Conservation (phyloP, 1,140 invertebrate genomes). For the Cydia splendana region DNA sequence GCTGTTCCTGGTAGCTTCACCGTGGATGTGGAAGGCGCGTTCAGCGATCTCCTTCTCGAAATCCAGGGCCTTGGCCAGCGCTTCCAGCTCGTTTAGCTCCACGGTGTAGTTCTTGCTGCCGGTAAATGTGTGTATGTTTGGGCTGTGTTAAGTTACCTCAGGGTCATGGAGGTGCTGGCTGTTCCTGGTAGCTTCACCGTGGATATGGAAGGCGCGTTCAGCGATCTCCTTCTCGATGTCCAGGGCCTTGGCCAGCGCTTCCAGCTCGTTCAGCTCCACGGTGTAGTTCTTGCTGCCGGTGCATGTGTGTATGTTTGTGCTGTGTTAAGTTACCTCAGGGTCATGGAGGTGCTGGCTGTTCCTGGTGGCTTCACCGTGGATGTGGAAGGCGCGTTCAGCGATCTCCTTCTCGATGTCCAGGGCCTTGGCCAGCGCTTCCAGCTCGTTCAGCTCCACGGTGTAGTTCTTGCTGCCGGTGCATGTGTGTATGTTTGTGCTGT, state of each 20-base stretch:
- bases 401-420: conserved; percentile 88
- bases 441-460: conserved; percentile 67
- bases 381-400: conserved; percentile 83
- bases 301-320: neutral
- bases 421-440: conserved; percentile 86
- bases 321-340: conserved; percentile 78
- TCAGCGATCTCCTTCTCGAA: conserved; percentile 85
- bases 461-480: conserved; percentile 44
- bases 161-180: conserved; percentile 81
- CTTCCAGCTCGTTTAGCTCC: conserved; percentile 82
- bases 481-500: too few relatives aligned
- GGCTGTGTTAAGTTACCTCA: conserved; percentile 70
- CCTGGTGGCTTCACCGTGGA: conserved; percentile 82
- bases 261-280: conserved; percentile 81
- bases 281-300: conserved; percentile 53
- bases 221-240: conserved; percentile 87
- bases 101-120: conserved; percentile 60
- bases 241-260: conserved; percentile 86
- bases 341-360: conserved; percentile 80
- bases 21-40: conserved; percentile 85
- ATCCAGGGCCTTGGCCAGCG: conserved; percentile 87
- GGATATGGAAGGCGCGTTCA: conserved; percentile 84
- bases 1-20: conserved; percentile 74
- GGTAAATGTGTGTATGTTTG: neutral
- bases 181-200: conserved; percentile 79